Base-by-base conservation (phyloP, 2,888 invertebrate species). In the Augiades crinisus region DNA sequence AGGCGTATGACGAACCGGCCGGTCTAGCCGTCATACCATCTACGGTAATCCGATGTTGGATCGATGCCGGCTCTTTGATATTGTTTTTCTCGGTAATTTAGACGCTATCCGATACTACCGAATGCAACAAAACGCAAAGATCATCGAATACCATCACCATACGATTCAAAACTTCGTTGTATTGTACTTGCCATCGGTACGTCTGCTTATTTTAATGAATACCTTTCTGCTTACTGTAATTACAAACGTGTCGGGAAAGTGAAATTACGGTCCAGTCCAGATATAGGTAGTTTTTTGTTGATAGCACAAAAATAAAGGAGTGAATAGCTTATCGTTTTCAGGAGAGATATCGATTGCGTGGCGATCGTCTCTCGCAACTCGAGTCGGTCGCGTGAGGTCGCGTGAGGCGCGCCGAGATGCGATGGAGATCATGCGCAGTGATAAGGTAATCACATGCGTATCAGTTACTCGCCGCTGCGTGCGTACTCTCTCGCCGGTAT, bases 41-140 rank as follows among this genome's bases (percentile, higher is more conserved):
- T 88, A 85, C 63, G 85, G 87, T 70, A 78, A 82, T 83, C 82
- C 71, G 67, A 68, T 69, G 71, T 74, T 73, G 69, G 74, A 83
- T 84, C 81, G 72, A 69, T 66, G 77, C 72, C 72, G 72, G 67
- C 65, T 61, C 72, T 77, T 78, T 75, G 72, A 81, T 78, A 82
- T 81, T 75, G 77, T 80, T 65, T 67, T 67, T 62, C 70, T 69
- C 60, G 73, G 73, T 74, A 71, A 72, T 72, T 72, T 72, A 71
- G 72, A 75, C 64, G 72, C 71, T 70, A 74, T 78, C 76, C 71
- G 75, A 78, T 73, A 67, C 47, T 52, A 47, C 54, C 53, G 45
- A 60, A 54, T 56, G 55, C 37, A 53, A 45, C 55, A 44, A 57
- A 41, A 55, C 46, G 10, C 19, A 49, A 49, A 43, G 34, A 38